Base-by-base conservation (phyloP, 2,888 invertebrate genomes). In the Sabatieria punctata region DNA sequence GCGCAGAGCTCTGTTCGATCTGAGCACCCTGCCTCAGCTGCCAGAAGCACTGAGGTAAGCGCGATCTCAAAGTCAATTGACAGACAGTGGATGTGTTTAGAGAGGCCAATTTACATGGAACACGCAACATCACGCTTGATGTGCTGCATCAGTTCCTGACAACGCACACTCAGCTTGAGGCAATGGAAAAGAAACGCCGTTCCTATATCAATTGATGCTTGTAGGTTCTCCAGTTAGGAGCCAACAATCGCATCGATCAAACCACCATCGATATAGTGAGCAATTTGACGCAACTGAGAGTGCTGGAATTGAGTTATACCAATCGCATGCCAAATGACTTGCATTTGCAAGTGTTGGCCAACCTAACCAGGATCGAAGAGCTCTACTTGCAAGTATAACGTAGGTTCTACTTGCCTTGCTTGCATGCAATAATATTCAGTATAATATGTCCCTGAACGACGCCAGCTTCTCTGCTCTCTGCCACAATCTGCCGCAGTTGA, bases 1-100 rank as follows among this genome's bases (percentile, higher is more conserved):
- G 18, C 49, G 50, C 23, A 46, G 46, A 15, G 52, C 53, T 4
- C 48, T 45, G 44, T 53, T 53, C 42, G 33, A 42, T 24, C 41
- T 52, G 19, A 38, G 43, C 15, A 25, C 37, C 22, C 37, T 53
- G 11, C 41, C 41, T 21, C 27, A 49, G 18, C 46, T 53, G 8
- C 52, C 52, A 4, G 25, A 21, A n/a, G 40, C 37, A 19, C 40
- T 53, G 2, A 45, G 8, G 8, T 38, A 19, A n/a, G n/a, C 8
- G 6, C 8, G 18, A 13, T 18, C 15, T 18, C 38, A 6, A n/a
- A 38, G n/a, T 18, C 8, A 38, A 8, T 19, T 8, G 38, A 38
- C 18, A 11, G 21, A 38, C 15, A 38, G 21, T 19, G 8, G 21
- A 19, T 35, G 19, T 8, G 24, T 44, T 39, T 36, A 51, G 52